Conservation (phyloP, 2,797 vertebrate species). For the Tympanoctomys barrerae region DNA sequence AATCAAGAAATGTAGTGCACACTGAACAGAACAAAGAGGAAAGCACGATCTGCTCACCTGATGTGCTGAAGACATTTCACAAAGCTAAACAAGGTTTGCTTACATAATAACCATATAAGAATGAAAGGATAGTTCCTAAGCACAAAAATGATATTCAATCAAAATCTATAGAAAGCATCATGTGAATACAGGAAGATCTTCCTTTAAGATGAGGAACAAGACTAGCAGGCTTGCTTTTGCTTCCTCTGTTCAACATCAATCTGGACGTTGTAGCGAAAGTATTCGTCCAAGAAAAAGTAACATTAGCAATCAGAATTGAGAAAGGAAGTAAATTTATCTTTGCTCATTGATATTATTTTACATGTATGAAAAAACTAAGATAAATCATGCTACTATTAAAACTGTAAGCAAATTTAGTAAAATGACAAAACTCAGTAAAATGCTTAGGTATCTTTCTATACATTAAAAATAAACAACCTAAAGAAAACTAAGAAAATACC, state of each 20-base stretch:
- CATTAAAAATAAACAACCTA: neutral
- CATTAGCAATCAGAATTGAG: neutral
- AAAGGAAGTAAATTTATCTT: neutral
- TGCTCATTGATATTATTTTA: neutral
- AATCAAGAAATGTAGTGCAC: neutral
- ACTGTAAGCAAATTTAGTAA: neutral
- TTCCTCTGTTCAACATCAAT: neutral
- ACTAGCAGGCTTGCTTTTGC: neutral
- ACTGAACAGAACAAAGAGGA: neutral
- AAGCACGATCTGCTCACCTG: neutral
- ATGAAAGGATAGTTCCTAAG: too few species aligned
- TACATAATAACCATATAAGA: neutral
- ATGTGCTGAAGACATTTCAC: neutral
- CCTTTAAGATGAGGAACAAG: neutral
- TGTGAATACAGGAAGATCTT: neutral
- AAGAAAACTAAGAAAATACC: neutral
- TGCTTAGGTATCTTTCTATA: neutral
- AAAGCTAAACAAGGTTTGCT: neutral
- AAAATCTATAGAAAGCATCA: neutral
- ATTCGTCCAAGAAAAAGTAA: neutral
- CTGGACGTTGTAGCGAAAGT: neutral
- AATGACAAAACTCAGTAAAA: neutral
- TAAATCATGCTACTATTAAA: neutral
- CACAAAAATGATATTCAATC: neutral
- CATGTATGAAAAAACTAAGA: neutral